Percentiles rank a stretch among this genome's conserved stretches.
Conservation (phyloP, 2,113 vertebrate species). For the Hippolais icterina region DNA sequence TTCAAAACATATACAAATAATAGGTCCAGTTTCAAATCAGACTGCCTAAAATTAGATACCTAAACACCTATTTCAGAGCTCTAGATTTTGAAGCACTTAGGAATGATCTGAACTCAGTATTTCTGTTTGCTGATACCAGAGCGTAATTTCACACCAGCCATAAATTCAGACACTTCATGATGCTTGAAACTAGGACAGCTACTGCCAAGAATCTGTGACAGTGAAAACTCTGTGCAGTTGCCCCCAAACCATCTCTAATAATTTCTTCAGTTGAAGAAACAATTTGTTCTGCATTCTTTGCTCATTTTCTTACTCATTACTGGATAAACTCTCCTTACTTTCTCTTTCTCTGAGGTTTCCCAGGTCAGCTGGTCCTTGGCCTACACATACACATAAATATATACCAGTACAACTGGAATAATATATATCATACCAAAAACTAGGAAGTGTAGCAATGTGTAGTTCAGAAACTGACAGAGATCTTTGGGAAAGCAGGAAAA, state of each 20-base stretch:
- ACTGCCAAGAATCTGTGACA: background rate
- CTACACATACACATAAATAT: background rate
- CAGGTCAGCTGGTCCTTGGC: background rate
- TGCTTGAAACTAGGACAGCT: constrained; percentile 20
- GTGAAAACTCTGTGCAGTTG: background rate
- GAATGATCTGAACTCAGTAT: background rate
- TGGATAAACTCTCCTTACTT: background rate
- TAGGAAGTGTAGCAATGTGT: background rate
- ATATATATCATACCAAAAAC: background rate
- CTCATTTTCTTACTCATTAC: background rate
- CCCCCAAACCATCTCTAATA: background rate
- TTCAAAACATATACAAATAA: constrained; percentile 3
- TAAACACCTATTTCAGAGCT: background rate
- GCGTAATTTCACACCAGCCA: background rate
- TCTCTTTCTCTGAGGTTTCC: background rate
- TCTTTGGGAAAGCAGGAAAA: background rate
- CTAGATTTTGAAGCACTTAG: background rate
- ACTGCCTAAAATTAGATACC: background rate
- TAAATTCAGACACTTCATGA: background rate
- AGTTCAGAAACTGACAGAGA: background rate
- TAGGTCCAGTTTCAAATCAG: background rate
- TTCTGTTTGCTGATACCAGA: constrained; percentile 18
- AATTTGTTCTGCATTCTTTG: background rate
- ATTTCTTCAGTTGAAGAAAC: background rate
- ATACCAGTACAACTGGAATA: background rate